Evolutionary conservation across 2,888 invertebrate species (phyloP), one percentile per base, ranked within the genome.

Genomic region (Timandra comae): DNA sequence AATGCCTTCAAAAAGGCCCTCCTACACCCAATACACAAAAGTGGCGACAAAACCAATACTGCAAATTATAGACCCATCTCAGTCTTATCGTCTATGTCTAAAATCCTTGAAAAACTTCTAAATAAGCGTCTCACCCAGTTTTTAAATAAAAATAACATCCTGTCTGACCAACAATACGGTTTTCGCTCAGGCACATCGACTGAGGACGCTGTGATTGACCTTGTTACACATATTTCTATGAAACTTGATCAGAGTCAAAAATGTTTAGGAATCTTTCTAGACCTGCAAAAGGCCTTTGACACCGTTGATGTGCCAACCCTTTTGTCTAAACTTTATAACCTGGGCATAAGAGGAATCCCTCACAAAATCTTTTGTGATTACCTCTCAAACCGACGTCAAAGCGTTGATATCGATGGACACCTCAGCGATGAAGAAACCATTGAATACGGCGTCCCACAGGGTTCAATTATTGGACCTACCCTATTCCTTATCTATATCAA

Each of bases 401-500:
- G 21, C 9, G 35, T 26, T 1, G 19, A 26, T 20, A 34, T 38
- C 6, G 26, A 29, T 12, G 5, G 21, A 11, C 28, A 24, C n/a
- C 16, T 26, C 9, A 31, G 33, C 25, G 23, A 21, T 2, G 21
- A 31, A 19, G 25, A 11, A 20, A 25, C 10, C 1, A 22, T 30
- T 3, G 10, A 7, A 3, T 38, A n/a, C 12, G 38, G 34, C 1
- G 35, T 41, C 2, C 41, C 38, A 2, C 42, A 35, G 28, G 42
- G 42, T 8, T 38, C 35, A 22, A 30, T 38, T 1, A 31, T 42
- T 4, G 42, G 38, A 3, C 35, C 38, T 7, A 39, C 43, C 2
- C 26, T 43, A 2, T 43, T 43, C 16, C 11, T 39, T n/a, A 19
- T 30, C n/a, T 39, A 43, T 19, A 28, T 42, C 3, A 42, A 42